Evolutionary conservation across 2,888 invertebrate species (phyloP).

Genomic region (Crossocerus cetratus): DNA sequence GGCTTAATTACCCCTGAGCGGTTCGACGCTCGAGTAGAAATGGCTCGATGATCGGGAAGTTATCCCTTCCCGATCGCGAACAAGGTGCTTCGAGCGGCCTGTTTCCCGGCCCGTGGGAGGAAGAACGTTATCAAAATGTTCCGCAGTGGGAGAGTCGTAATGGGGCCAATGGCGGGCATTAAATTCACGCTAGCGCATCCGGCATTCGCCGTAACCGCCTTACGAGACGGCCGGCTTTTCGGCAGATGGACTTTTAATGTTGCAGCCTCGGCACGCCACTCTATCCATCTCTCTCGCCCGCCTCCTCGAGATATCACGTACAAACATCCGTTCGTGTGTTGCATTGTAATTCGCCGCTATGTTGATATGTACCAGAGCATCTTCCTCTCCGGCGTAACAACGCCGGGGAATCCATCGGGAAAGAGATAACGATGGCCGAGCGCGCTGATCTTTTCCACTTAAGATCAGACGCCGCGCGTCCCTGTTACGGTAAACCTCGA

Average conservation of each 20-base stretch:
- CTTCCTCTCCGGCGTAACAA: too few relatives aligned
- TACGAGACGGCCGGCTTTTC: background rate
- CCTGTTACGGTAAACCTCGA: background rate
- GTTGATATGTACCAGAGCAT: too few relatives aligned
- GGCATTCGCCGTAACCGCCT: conserved; percentile 1
- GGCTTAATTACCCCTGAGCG: too few relatives aligned
- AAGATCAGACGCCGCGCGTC: background rate
- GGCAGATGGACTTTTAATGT: conserved; percentile 56
- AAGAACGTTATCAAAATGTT: conserved; percentile 32
- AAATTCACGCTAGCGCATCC: conserved; percentile 39
- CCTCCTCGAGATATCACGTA: background rate
- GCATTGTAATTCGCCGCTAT: background rate
- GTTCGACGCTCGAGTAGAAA: conserved; percentile 11
- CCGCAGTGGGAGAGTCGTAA: conserved; percentile 16
- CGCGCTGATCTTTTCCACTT: background rate
- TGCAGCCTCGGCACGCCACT: conserved; percentile 18
- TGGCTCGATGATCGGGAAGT: conserved; percentile 40
- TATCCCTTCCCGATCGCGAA: conserved; percentile 44
- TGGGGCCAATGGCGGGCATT: conserved; percentile 42
- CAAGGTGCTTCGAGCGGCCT: conserved; percentile 9
- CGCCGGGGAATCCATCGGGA: too few relatives aligned
- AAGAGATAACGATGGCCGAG: too few relatives aligned
- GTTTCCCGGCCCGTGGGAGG: background rate
- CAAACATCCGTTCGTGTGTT: background rate
- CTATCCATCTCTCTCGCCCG: background rate